Percentiles rank a stretch among this genome's conserved stretches.
phyloP scores from a whole-genome alignment of 2,797 vertebrate genomes.

The Champsocephalus esox region DNA sequence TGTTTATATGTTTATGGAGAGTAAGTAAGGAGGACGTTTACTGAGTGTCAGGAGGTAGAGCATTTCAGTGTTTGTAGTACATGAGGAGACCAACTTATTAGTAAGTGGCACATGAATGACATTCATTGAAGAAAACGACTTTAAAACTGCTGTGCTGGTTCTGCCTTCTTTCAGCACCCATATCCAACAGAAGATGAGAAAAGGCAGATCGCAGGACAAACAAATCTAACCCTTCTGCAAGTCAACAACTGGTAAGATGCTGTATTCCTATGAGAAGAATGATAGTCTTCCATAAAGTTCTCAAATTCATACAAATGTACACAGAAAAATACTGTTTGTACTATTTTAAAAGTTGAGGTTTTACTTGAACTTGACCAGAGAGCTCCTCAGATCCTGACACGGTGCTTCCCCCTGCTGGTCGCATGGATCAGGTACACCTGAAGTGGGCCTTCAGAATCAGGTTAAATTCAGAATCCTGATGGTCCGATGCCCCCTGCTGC shows the following conservation, averaged over 20 bases:
- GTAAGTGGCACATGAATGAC: background rate
- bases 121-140: background rate
- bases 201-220: constrained; percentile 96
- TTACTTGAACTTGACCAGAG: background rate
- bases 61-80: constrained; percentile 6
- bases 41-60: background rate
- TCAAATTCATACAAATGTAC: background rate
- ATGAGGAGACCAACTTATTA: background rate
- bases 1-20: background rate
- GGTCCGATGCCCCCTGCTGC: too few species aligned
- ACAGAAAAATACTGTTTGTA: background rate
- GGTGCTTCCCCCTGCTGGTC: constrained; percentile 86
- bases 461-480: too few species aligned
- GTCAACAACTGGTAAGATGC: constrained; percentile 98
- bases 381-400: background rate
- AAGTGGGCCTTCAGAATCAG: background rate
- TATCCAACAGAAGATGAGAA: constrained; percentile 99
- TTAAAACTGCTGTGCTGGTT: constrained; percentile 1
- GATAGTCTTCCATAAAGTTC: background rate
- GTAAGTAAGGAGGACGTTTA: background rate
- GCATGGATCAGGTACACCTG: constrained; percentile 30
- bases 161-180: constrained; percentile 87
- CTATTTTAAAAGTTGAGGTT: background rate
- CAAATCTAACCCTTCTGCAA: constrained; percentile 96
- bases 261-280: background rate